These are phyloP conservation scores for Boloria euphrosyne DNA, from an alignment of 2,888 invertebrate species.

Conservation along the genomic window DNA sequence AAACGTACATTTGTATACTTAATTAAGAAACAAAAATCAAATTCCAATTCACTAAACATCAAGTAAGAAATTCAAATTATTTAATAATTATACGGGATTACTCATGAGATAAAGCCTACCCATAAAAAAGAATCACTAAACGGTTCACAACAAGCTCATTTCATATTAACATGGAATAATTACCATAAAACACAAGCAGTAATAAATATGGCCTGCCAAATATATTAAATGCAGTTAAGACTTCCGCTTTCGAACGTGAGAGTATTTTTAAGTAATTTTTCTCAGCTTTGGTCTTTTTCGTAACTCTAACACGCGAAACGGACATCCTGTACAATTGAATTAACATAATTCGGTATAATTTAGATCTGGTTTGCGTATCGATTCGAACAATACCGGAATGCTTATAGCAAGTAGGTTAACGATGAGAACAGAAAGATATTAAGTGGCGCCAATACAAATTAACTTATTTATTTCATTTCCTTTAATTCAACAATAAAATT, in stretches of 20 bases:
- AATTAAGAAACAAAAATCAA: no score
- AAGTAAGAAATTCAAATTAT: no score
- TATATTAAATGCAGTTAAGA: constrained; percentile 15
- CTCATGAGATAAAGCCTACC: no score
- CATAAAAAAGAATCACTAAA: no score
- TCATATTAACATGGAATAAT: no score
- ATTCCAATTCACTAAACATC: no score
- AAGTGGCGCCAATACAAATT: constrained; percentile 26
- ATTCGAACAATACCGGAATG: constrained; percentile 32
- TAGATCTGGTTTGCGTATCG: constrained; percentile 40
- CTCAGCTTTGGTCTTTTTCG: constrained; percentile 40
- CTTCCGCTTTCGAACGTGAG: constrained; percentile 34
- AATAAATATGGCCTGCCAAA: constrained; percentile 1
- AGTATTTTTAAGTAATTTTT: constrained; percentile 32
- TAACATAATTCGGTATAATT: constrained; percentile 57
- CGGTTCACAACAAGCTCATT: no score
- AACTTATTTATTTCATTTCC: constrained; percentile 11
- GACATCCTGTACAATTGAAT: constrained; percentile 68
- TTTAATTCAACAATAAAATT: constrained; percentile 6
- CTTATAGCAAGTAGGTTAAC: constrained; percentile 22
- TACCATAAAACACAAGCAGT: no score
- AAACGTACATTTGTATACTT: no score
- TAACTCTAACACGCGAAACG: constrained; percentile 48
- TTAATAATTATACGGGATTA: no score
- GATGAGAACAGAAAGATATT: constrained; percentile 19